Evolutionary conservation across 2,797 vertebrate species (phyloP).

Genomic region (Hippocampus kuda): DNA sequence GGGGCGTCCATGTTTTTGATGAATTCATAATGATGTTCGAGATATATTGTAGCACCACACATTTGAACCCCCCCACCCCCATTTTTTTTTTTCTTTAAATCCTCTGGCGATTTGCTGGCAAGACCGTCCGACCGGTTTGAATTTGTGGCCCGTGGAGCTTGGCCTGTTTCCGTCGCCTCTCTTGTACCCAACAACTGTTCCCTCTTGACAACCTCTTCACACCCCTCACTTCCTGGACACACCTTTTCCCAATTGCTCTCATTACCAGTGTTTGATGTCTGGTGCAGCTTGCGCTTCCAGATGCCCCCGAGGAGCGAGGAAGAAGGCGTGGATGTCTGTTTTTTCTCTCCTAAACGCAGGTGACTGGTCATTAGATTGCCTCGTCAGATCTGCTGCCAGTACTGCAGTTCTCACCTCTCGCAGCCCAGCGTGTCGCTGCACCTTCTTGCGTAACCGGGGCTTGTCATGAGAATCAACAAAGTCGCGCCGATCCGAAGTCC

Average conservation of each 20-base stretch:
- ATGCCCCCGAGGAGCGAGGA: constrained; percentile 64
- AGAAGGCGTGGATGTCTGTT: constrained; percentile 56
- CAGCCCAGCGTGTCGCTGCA: constrained; percentile 35
- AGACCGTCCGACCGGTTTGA: constrained; percentile 36
- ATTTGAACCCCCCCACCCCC: background rate
- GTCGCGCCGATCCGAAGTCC: constrained; percentile 34
- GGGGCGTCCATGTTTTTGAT: too few relatives aligned
- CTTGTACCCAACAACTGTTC: constrained; percentile 52
- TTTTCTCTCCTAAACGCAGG: constrained; percentile 49
- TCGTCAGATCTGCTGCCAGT: constrained; percentile 60
- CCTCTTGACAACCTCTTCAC: constrained; percentile 56
- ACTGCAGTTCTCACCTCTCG: constrained; percentile 51
- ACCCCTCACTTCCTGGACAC: constrained; percentile 68
- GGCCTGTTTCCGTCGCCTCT: constrained; percentile 27
- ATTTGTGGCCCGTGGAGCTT: constrained; percentile 27
- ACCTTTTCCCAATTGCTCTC: constrained; percentile 71
- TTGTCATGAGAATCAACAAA: constrained; percentile 35
- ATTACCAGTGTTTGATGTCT: constrained; percentile 68
- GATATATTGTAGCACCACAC: constrained; percentile 25
- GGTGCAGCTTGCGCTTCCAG: constrained; percentile 61
- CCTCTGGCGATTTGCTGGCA: constrained; percentile 40
- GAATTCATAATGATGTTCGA: too few relatives aligned
- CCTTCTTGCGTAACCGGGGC: constrained; percentile 42
- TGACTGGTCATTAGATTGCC: constrained; percentile 62
- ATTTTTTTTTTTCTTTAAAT: constrained; percentile 35